phyloP scores from a whole-genome alignment of 37 sponge, comb jelly and placozoan species.

The Mnemiopsis leidyi region DNA sequence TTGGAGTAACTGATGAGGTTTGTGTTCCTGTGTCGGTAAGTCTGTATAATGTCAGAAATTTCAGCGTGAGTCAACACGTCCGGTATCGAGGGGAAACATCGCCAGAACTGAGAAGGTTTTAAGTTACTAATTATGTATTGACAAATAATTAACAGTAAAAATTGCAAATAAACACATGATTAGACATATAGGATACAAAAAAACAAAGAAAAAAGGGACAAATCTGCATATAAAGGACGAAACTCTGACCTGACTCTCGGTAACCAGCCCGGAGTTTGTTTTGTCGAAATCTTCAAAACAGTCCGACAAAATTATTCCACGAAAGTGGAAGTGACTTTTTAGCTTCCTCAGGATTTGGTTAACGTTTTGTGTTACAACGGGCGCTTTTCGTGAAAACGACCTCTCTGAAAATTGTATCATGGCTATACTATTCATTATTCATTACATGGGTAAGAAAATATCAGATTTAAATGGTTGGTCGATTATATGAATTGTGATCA shows the following conservation, averaged over 20 bases:
- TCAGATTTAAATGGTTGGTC: no score
- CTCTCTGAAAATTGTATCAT: background rate
- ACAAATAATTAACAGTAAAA: no score
- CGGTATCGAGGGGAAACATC: constrained; percentile 46
- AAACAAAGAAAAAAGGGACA: no score
- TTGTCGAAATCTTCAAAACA: constrained; percentile 89
- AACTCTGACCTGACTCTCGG: constrained; percentile 74
- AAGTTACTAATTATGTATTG: no score
- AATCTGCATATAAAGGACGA: no score
- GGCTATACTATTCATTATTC: no score
- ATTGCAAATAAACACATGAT: no score
- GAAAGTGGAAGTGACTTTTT: constrained; percentile 47
- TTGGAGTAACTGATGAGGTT: constrained; percentile 36
- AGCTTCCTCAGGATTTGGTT: constrained; percentile 9
- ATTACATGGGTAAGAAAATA: no score
- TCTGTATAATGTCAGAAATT: background rate
- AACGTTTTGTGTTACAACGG: background rate
- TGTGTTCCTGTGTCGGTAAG: constrained; percentile 1
- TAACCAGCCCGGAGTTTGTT: constrained; percentile 81
- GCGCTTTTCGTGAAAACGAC: background rate
- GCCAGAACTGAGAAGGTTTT: constrained; percentile 65
- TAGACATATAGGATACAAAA: no score
- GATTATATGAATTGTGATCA: background rate
- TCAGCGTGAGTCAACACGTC: constrained; percentile 11
- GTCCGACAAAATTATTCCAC: constrained; percentile 76